phyloP scores from a whole-genome alignment of 2,797 vertebrate species.

The Hoplostethus atlanticus region DNA sequence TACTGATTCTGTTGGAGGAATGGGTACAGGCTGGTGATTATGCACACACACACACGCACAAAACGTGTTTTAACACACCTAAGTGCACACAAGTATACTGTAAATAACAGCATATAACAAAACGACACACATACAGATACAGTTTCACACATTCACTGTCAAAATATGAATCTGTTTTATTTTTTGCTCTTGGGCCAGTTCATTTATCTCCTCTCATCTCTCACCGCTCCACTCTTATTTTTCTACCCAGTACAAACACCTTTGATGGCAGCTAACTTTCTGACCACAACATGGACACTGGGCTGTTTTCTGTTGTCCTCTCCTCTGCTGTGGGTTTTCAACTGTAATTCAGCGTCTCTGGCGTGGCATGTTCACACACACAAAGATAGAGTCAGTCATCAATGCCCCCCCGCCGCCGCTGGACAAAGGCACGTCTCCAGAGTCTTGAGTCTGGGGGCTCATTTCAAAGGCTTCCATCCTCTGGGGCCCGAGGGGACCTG shows the following conservation, averaged over 20 bases:
- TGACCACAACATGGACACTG: conserved; percentile 57
- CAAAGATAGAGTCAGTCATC: conserved; percentile 81
- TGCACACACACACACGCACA: not conserved
- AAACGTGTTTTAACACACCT: not conserved
- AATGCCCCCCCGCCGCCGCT: conserved; percentile 63
- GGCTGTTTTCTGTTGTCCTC: conserved; percentile 54
- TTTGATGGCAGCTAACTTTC: conserved; percentile 55
- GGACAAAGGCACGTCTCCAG: conserved; percentile 73
- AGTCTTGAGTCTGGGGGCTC: conserved; percentile 70
- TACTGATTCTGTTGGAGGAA: conserved; percentile 1
- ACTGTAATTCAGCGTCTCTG: conserved; percentile 68
- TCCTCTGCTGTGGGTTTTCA: conserved; percentile 26
- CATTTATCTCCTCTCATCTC: conserved; percentile 8
- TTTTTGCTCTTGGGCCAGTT: not conserved
- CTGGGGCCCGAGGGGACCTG: conserved; percentile 65
- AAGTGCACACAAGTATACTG: too few species aligned
- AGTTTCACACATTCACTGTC: conserved; percentile 4
- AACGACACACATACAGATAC: not conserved
- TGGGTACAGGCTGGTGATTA: conserved; percentile 7
- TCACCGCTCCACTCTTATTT: not conserved
- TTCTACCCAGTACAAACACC: conserved; percentile 24
- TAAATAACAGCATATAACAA: not conserved
- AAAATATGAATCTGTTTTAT: not conserved
- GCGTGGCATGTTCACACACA: conserved; percentile 75
- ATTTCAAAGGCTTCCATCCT: conserved; percentile 77